phyloP scores from a whole-genome alignment of 2,797 vertebrate genomes.

The Melanotaenia parkinsoni region DNA sequence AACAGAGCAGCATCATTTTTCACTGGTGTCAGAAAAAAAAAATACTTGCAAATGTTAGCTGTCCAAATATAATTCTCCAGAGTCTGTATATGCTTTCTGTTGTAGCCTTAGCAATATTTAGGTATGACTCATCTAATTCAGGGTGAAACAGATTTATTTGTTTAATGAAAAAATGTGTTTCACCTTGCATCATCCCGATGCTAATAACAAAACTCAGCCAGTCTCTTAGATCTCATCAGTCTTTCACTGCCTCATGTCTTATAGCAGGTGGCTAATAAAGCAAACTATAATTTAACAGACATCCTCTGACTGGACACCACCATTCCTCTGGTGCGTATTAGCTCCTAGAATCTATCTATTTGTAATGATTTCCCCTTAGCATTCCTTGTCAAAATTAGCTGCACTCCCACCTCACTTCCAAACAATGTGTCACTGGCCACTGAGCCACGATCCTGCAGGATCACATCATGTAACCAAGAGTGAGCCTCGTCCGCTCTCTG shows the following conservation, averaged over 20 bases:
- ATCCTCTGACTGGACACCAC: constrained; percentile 10
- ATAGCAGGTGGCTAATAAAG: constrained; percentile 21
- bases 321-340: constrained; percentile 24
- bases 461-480: constrained; percentile 67
- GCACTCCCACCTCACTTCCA: constrained; percentile 52
- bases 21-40: too few species aligned
- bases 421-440: constrained; percentile 68
- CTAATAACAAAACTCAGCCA: not conserved
- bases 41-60: too few species aligned
- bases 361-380: constrained; percentile 47
- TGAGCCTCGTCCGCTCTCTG: constrained; percentile 40
- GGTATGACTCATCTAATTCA: not conserved
- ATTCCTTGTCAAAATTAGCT: constrained; percentile 71
- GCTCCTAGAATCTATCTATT: constrained; percentile 43
- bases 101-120: too few species aligned
- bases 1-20: too few species aligned
- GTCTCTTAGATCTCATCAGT: not conserved
- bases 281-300: constrained; percentile 4
- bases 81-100: too few species aligned
- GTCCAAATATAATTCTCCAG: too few species aligned
- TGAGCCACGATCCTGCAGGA: constrained; percentile 64
- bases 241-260: constrained; percentile 4
- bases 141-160: not conserved
- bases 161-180: not conserved
- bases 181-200: not conserved